A percentile compares a stretch with the other conserved stretches of the same genome.
Evolutionary conservation across 2,113 vertebrate genomes (phyloP).

Genomic region (Spea multiplicata): DNA sequence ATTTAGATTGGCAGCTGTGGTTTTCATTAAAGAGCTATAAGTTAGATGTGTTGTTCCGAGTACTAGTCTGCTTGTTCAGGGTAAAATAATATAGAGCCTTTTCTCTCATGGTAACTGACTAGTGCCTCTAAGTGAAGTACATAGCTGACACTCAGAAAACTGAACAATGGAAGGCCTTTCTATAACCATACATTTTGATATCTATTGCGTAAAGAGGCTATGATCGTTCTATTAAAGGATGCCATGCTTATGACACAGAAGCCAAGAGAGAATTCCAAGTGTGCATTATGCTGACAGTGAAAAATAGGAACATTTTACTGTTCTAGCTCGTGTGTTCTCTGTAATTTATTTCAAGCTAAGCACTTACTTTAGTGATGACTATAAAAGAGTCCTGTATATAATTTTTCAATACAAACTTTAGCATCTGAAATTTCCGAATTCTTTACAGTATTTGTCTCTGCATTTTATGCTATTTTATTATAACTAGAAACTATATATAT

Average conservation of each 20-base stretch:
- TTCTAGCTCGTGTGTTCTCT: conserved; percentile 26
- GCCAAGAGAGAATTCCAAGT: conserved; percentile 12
- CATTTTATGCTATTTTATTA: no score
- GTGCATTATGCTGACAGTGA: conserved; percentile 22
- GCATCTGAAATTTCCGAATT: background rate
- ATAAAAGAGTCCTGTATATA: background rate
- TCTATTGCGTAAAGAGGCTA: background rate
- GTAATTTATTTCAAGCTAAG: conserved; percentile 27
- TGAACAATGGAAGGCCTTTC: background rate
- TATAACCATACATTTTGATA: conserved; percentile 27
- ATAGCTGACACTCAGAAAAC: background rate
- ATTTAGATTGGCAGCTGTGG: background rate
- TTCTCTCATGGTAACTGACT: background rate
- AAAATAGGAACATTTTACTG: conserved; percentile 22
- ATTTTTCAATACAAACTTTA: conserved; percentile 6
- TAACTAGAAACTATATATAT: no score
- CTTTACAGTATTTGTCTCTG: background rate
- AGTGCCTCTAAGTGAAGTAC: background rate
- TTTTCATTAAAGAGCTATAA: background rate
- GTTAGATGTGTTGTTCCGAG: background rate
- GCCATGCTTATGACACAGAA: conserved; percentile 22
- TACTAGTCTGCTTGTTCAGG: background rate
- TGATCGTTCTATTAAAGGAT: conserved; percentile 27
- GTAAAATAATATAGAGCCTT: background rate
- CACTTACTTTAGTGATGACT: conserved; percentile 21